Evolutionary conservation across 2,113 vertebrate genomes (phyloP), one percentile per base, ranked within the genome.

Genomic region (Myxocyprinus asiaticus): DNA sequence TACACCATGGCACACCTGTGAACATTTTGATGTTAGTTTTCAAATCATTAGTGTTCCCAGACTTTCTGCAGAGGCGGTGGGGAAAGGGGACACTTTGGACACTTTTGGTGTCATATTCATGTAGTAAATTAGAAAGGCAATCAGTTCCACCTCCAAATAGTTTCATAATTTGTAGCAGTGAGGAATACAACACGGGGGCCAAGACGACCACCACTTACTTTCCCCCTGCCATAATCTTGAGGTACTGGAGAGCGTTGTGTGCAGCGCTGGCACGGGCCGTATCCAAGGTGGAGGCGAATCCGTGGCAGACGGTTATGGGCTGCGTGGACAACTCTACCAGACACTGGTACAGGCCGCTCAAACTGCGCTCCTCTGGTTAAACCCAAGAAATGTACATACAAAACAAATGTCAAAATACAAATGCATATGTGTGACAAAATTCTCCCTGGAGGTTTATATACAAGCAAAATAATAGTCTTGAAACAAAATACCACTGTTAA

Each of bases 261-360:
- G 97, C 96, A 0, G 97, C 97, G n/a, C 93, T 95, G 1, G 94
- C 91, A 1, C 95, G 94, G 65, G 97, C 96, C 0, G 91, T 94
- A 1, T 96, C 94, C 77, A 89, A 83, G 71, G 91, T 96, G 0
- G 88, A 68, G 7, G 94, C 96, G 0, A 95, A 92, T 11, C 97
- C 97, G 0, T 99, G 96, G 86, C 97, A 99, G 67, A 99, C 97
- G 0, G 97, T 96, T 71, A 95, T 92, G 0, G 97, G 97, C 78
- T 99, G 97, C 0, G 97, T 99, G 12, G 97, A 98, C 65, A 99
- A 91, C 87, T 99, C 97, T 85, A 99, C 96, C 64, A 99, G 90
- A 91, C 97, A 98, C 87, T 98, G 97, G 90, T 93, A 95, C 78
- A 95, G 88, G 58, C 97, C 96, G 1, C 96, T 98, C 83, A 95